Evolutionary conservation across 2,113 vertebrate species (phyloP), one percentile per base, ranked within the genome.

Genomic region (Tetraodon nigroviridis): DNA sequence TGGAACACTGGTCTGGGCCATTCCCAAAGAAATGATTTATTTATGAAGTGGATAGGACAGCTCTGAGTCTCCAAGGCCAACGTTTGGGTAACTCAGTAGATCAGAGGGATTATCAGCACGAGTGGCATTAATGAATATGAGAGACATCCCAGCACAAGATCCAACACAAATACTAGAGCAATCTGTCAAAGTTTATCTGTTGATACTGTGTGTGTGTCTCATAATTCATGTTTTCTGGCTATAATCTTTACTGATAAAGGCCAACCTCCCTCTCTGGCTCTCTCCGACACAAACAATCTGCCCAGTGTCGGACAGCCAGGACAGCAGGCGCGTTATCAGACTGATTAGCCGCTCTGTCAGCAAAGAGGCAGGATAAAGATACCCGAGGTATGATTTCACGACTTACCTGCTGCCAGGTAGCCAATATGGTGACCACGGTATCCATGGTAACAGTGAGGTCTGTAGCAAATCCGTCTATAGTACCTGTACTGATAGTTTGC

Each of bases 401-500:
- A 62, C 92, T 80, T 88, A 95, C 94, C 92, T 89, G 91, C 58
- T 20, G 83, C 78, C 27, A 80, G 48, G 57, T 71, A 64, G 52
- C 62, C 85, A 16, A 16, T 50, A 8, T 82, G 72, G 60, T 90
- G 84, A 7, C 88, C 83, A 0, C 71, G 70, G 42, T 89, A 88
- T 68, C 78, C 70, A 71, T 91, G 87, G 84, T 89, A 58, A 61
- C 94, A 97, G 6, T 80, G 47, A 5, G 85, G 84, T 64, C 91
- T 91, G 61, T 92, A 91, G 79, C 94, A 96, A 81, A 75, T 88
- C 46, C 91, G 90, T 82, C 92, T 91, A 46, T 89, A 81, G 71
- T 90, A 92, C 73, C 53, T 90, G 67, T 91, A 87, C 22, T 76
- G 84, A 45, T 78, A 84, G 62, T 89, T 85, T 0, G 84, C 63